Conservation (phyloP, 2,113 vertebrate species). For the Pangasianodon hypophthalmus region DNA sequence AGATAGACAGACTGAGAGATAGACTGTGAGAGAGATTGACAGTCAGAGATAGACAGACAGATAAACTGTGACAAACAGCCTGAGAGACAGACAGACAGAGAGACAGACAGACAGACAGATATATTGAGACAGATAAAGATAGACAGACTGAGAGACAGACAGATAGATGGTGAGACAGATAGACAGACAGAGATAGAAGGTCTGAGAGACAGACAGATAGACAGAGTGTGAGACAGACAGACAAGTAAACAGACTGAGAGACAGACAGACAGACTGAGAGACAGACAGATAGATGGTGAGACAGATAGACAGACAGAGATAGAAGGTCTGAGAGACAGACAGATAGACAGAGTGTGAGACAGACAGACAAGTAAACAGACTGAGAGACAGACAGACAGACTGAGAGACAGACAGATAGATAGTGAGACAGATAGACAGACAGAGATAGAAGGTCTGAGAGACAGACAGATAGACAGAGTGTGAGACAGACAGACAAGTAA, state of each 20-base stretch:
- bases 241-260: not conserved
- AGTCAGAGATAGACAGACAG: not conserved
- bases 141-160: not conserved
- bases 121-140: not conserved
- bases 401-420: not conserved
- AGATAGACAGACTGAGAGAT: conserved; percentile 5
- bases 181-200: not conserved
- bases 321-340: not conserved
- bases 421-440: not conserved
- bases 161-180: not conserved
- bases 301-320: not conserved
- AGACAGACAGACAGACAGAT: not conserved
- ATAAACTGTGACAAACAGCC: not conserved
- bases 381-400: not conserved
- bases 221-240: not conserved
- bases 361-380: not conserved
- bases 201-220: not conserved
- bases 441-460: not conserved
- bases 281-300: not conserved
- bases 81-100: not conserved
- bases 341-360: not conserved
- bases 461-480: not conserved
- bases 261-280: not conserved
- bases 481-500: not conserved
- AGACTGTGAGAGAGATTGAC: not conserved